Evolutionary conservation across 2,888 invertebrate species (phyloP).

Genomic region (Ellobium chinense): DNA sequence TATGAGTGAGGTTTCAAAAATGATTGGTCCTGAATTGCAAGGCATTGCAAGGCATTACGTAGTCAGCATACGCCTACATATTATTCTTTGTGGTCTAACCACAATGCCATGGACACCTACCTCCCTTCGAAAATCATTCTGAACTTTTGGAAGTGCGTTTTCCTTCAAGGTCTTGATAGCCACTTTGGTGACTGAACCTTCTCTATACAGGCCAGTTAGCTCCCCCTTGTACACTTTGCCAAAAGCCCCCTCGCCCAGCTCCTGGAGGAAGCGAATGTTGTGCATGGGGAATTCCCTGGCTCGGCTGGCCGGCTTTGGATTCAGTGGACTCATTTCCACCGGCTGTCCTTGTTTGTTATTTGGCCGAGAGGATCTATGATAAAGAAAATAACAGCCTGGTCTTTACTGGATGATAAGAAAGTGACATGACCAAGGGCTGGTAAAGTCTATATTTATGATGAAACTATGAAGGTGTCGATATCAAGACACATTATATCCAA

Average conservation of each 20-base stretch:
- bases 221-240: conserved; percentile 98
- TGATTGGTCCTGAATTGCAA: too few species aligned
- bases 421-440: too few species aligned
- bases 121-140: conserved; percentile 94
- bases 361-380: conserved; percentile 48
- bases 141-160: conserved; percentile 93
- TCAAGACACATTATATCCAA: too few species aligned
- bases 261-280: conserved; percentile 81
- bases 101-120: neutral
- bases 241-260: conserved; percentile 86
- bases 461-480: too few species aligned
- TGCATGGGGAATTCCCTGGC: conserved; percentile 92
- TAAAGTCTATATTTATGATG: too few species aligned
- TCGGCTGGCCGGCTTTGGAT: conserved; percentile 79
- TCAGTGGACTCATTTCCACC: conserved; percentile 72
- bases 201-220: conserved; percentile 81
- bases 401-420: too few species aligned
- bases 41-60: too few species aligned
- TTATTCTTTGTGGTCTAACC: too few species aligned
- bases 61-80: too few species aligned
- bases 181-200: conserved; percentile 84
- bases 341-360: conserved; percentile 55
- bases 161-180: conserved; percentile 97
- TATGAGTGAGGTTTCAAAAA: too few species aligned
- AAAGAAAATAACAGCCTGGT: too few species aligned